Evolutionary conservation across 2,888 invertebrate genomes (phyloP).

Genomic region (Brenthis hecate): DNA sequence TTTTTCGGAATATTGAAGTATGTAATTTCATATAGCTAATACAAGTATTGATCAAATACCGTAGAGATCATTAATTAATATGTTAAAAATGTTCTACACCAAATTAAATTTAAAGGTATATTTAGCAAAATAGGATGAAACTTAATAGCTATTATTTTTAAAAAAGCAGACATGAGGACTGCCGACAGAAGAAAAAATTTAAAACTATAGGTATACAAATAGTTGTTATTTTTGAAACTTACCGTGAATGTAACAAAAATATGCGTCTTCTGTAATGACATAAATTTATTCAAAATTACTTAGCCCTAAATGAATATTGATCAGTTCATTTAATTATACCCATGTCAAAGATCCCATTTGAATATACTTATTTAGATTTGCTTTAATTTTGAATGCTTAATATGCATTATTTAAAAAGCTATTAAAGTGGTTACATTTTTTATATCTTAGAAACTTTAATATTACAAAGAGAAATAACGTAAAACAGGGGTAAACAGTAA

Average conservation of each 20-base stretch:
- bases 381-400: background rate
- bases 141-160: too few relatives aligned
- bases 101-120: too few relatives aligned
- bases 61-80: too few relatives aligned
- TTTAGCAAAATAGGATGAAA: too few relatives aligned
- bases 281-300: conserved; percentile 7
- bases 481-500: too few relatives aligned
- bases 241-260: background rate
- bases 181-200: too few relatives aligned
- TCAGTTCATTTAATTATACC: conserved; percentile 7
- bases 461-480: background rate
- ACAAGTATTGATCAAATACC: background rate
- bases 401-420: conserved; percentile 5
- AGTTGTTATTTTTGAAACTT: too few relatives aligned
- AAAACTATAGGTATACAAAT: too few relatives aligned
- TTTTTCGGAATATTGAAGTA: background rate
- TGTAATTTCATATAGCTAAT: background rate
- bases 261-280: background rate
- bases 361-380: conserved; percentile 3
- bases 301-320: conserved; percentile 6
- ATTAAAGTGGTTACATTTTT: background rate
- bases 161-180: too few relatives aligned
- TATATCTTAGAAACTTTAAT: background rate
- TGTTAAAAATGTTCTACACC: too few relatives aligned
- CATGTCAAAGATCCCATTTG: conserved; percentile 5